These are phyloP conservation scores for Chironomus striatipennis DNA, from an alignment of 1,140 invertebrate species.

Conservation along the genomic window DNA sequence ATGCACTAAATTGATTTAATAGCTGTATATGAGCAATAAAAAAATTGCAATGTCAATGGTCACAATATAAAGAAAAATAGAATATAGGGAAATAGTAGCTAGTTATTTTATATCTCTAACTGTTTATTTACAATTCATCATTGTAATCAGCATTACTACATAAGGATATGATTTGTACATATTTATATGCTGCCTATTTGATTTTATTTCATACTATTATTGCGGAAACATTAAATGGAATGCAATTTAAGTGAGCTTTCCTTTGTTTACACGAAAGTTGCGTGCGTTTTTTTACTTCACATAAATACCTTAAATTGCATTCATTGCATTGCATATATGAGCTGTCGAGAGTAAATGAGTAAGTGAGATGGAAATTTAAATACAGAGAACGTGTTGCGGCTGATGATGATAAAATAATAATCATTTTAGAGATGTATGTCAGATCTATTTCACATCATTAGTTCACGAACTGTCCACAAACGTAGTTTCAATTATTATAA, in stretches of 20 bases:
- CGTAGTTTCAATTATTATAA: constrained; percentile 2
- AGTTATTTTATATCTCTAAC: neutral
- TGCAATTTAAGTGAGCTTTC: neutral
- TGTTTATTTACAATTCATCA: constrained; percentile 5
- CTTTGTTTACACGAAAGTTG: neutral
- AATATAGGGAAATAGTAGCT: too few relatives aligned
- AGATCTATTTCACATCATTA: constrained; percentile 14
- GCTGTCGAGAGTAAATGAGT: neutral
- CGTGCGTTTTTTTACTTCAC: neutral
- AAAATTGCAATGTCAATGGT: constrained; percentile 13
- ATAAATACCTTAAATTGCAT: constrained; percentile 5
- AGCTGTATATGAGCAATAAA: neutral
- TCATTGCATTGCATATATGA: neutral
- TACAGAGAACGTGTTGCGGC: too few relatives aligned
- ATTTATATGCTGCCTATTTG: neutral
- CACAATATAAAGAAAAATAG: neutral
- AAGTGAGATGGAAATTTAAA: too few relatives aligned
- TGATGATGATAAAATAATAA: too few relatives aligned
- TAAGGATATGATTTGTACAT: neutral
- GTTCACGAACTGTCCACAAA: constrained; percentile 5
- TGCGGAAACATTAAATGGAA: neutral
- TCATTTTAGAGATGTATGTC: neutral
- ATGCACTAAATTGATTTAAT: neutral
- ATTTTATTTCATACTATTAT: neutral
- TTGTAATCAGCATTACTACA: neutral